Evolutionary conservation across 2,797 vertebrate species (phyloP).

Genomic region (Sparus aurata): DNA sequence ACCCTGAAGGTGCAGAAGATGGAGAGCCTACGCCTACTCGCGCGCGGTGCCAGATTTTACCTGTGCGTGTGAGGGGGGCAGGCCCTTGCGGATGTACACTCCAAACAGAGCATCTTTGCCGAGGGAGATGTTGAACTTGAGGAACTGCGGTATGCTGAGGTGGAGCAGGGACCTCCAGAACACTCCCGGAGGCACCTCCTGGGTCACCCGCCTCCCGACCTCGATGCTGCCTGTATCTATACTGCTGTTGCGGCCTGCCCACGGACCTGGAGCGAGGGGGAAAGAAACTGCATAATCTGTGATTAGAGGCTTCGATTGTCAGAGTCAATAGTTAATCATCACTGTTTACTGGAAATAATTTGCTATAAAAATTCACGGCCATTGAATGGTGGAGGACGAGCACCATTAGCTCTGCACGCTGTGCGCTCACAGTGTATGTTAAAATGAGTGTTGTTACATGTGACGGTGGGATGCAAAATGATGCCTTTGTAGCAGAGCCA

Average conservation of each 20-base stretch:
- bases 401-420: slow-evolving; percentile 59
- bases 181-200: slow-evolving; percentile 94
- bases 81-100: slow-evolving; percentile 97
- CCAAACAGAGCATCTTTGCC: slow-evolving; percentile 97
- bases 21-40: slow-evolving; percentile 4
- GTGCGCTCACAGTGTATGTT: slow-evolving; percentile 19
- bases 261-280: slow-evolving; percentile 86
- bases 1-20: slow-evolving; percentile 7
- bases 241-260: slow-evolving; percentile 94
- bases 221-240: slow-evolving; percentile 95
- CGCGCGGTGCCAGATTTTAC: slow-evolving; percentile 62
- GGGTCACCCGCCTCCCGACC: slow-evolving; percentile 93
- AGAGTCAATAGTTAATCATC: slow-evolving; percentile 68
- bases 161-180: slow-evolving; percentile 98
- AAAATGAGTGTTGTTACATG: slow-evolving; percentile 29
- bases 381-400: slow-evolving; percentile 37
- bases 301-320: slow-evolving; percentile 62
- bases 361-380: slow-evolving; percentile 47
- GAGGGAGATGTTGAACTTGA: slow-evolving; percentile 99
- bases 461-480: slow-evolving; percentile 43
- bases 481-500: slow-evolving; percentile 42
- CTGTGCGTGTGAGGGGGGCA: slow-evolving; percentile 99
- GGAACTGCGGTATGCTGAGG: slow-evolving; percentile 97
- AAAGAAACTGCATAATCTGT: slow-evolving; percentile 74
- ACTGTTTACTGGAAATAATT: slow-evolving; percentile 54